phyloP scores from a whole-genome alignment of 37 sponge, comb jelly and placozoan species.

The Cladorhizidae sp. region DNA sequence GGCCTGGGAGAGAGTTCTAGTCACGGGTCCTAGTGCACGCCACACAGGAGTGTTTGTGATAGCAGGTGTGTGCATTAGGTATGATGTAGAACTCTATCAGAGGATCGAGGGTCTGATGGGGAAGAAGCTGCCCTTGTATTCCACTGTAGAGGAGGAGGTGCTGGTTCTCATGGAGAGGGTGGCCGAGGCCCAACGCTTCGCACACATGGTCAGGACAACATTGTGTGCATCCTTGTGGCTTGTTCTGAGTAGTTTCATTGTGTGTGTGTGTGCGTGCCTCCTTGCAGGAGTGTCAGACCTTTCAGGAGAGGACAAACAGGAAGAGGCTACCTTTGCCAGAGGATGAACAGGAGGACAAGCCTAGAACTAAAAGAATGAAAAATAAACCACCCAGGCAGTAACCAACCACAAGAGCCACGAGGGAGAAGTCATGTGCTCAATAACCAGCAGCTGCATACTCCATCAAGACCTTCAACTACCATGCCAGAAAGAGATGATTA shows the following conservation, averaged over 20 bases:
- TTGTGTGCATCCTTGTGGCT: too few species aligned
- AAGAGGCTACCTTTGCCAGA: not conserved
- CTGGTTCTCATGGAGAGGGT: conserved; percentile 92
- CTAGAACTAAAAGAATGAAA: not conserved
- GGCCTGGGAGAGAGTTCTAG: not conserved
- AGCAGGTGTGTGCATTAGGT: conserved; percentile 64
- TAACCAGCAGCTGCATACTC: too few species aligned
- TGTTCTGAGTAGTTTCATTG: too few species aligned
- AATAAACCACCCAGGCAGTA: too few species aligned
- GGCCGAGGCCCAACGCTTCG: conserved; percentile 92
- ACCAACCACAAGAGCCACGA: too few species aligned
- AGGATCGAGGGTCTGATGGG: conserved; percentile 95
- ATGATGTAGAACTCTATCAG: conserved; percentile 98
- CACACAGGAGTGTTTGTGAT: too few species aligned
- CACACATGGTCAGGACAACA: conserved; percentile 89
- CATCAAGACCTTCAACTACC: too few species aligned
- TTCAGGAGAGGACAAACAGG: not conserved
- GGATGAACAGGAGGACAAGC: not conserved
- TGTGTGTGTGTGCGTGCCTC: too few species aligned
- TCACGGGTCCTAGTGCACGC: not conserved
- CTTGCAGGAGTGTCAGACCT: conserved; percentile 2
- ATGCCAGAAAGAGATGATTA: too few species aligned
- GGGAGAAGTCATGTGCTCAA: too few species aligned
- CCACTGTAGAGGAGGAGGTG: conserved; percentile 94
- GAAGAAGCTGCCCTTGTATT: conserved; percentile 88